Evolutionary conservation across 2,113 vertebrate genomes (phyloP), one percentile per base, ranked within the genome.

Genomic region (Plectropomus leopardus): DNA sequence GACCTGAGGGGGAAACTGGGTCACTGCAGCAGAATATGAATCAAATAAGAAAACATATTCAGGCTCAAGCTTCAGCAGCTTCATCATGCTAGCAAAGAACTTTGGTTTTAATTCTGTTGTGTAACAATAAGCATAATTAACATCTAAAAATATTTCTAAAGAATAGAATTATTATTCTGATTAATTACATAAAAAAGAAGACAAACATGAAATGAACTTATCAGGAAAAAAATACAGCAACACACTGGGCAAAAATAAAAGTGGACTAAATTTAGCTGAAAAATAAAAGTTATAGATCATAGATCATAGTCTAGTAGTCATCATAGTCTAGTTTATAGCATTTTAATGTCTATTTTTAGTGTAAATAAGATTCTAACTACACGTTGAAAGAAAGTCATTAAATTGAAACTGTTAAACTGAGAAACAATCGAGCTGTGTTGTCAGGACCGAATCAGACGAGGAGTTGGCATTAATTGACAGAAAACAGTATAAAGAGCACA

Each of bases 1-100:
- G 47, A 28, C 45, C 65, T 23, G 47, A 53, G 51, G 36, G 51
- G 51, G 7, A 26, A 64, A 72, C 32, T 77, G 74, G 73, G 68
- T 51, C 73, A 77, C 42, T 66, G 80, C 73, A 72, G 80, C 55
- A 81, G 57, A 74, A 44, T 15, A 8, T 4, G 28, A 61, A 19
- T 58, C 42, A 51, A 76, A 48, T 63, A 61, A 28, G 47, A 36
- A 47, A 61, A 54, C 16, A 8, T 3, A 7, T 42, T 64, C 58
- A 63, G 15, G 26, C 42, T 32, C 4, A 5, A 19, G 30, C 63
- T 74, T 51, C 42, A 50, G 63, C 21, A 30, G 30, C 26, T 42
- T 67, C 30, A 4, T 17, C 4, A n/a, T 4, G 1, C 26, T 5
- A 32, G 28, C 30, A 42, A 8, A 23, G 4, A 6, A 30, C 32